A percentile compares a stretch with the other conserved stretches of the same genome.
Evolutionary conservation across 2,113 vertebrate species (phyloP).

Genomic region (Odontophorus gujanensis): DNA sequence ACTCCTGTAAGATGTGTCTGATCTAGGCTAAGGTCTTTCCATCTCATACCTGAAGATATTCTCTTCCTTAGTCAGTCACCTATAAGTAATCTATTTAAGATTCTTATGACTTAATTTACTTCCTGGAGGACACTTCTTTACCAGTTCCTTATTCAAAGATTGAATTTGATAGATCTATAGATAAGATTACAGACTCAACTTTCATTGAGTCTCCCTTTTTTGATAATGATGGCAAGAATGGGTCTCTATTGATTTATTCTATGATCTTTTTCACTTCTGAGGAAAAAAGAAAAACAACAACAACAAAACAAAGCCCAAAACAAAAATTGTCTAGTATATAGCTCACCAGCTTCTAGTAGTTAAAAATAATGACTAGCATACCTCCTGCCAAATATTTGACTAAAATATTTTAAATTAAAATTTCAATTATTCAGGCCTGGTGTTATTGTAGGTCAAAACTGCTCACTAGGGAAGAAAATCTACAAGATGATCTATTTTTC

Average conservation of each 20-base stretch:
- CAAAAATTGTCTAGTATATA: neutral
- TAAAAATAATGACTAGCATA: neutral
- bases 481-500: neutral
- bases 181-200: neutral
- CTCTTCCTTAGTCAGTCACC: neutral
- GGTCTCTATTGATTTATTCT: neutral
- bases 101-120: neutral
- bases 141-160: neutral
- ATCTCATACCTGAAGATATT: neutral
- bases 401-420: neutral
- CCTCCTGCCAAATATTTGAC: neutral
- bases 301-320: neutral
- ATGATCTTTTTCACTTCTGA: neutral
- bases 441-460: neutral
- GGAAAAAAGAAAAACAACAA: neutral
- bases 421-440: neutral
- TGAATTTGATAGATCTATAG: neutral
- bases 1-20: neutral
- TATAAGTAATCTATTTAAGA: neutral
- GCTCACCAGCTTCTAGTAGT: fast-evolving
- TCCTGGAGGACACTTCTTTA: neutral
- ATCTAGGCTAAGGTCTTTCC: neutral
- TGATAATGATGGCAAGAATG: neutral
- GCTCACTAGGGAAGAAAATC: neutral
- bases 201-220: neutral